A percentile compares a stretch with the other conserved stretches of the same genome.
Conservation (phyloP, 1,140 invertebrate species). For the Trachymyrmex septentrionalis region DNA sequence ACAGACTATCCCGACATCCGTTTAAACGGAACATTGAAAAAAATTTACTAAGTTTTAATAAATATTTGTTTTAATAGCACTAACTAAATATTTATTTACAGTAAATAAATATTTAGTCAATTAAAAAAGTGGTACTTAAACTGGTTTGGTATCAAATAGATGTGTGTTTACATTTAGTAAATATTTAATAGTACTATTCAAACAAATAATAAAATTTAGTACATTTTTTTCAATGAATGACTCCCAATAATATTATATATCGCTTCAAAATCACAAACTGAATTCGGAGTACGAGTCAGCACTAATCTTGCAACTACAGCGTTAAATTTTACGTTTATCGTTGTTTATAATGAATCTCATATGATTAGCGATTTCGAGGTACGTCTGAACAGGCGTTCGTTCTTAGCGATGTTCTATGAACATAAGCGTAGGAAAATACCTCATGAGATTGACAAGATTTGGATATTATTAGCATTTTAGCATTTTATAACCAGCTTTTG, state of each 20-base stretch:
- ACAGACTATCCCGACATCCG: not conserved
- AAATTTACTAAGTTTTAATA: too few relatives aligned
- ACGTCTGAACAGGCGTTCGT: not conserved
- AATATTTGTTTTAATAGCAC: too few relatives aligned
- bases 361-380: not conserved
- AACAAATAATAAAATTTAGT: too few relatives aligned
- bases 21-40: not conserved
- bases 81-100: too few relatives aligned
- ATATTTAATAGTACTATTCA: too few relatives aligned
- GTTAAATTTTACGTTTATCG: conserved; percentile 1
- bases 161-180: too few relatives aligned
- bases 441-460: conserved; percentile 18
- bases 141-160: too few relatives aligned
- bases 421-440: not conserved
- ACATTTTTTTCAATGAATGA: not conserved
- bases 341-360: conserved; percentile 25
- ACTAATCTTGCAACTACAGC: not conserved
- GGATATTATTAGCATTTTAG: conserved; percentile 25
- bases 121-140: too few relatives aligned
- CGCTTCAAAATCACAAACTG: conserved; percentile 4
- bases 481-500: conserved; percentile 52
- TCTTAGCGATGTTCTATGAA: conserved; percentile 40
- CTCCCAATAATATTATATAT: not conserved
- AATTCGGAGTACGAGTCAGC: not conserved
- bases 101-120: too few relatives aligned